Evolutionary conservation across 2,113 vertebrate species (phyloP).

Genomic region (Lipotes vexillifer): DNA sequence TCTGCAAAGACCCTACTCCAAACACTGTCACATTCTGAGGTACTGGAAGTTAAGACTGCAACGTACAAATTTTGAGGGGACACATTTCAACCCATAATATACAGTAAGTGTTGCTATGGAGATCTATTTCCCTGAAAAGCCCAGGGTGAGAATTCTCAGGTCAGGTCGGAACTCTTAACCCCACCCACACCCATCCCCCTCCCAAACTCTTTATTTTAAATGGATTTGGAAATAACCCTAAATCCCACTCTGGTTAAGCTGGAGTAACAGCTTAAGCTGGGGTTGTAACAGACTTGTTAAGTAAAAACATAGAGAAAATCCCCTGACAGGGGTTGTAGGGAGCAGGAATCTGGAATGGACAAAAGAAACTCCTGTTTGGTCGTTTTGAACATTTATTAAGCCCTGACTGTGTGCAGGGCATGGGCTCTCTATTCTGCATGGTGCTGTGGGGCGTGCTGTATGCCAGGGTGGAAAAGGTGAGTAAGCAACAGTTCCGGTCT

Average conservation of each 20-base stretch:
- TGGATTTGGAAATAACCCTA: not conserved
- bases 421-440: not conserved
- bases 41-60: not conserved
- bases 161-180: not conserved
- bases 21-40: too few species aligned
- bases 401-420: not conserved
- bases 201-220: not conserved
- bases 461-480: not conserved
- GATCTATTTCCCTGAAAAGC: not conserved
- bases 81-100: not conserved
- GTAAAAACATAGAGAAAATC: not conserved
- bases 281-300: not conserved
- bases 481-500: not conserved
- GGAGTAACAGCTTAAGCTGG: not conserved
- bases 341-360: not conserved
- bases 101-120: not conserved
- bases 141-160: not conserved
- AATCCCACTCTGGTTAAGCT: not conserved
- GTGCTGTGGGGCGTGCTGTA: fast-evolving
- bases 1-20: too few species aligned
- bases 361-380: not conserved
- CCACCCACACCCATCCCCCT: fast-evolving
- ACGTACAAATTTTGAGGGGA: not conserved
- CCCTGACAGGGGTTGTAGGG: not conserved
- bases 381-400: not conserved